Conservation (phyloP, 2,888 invertebrate genomes). For the Melinaea marsaeus region DNA sequence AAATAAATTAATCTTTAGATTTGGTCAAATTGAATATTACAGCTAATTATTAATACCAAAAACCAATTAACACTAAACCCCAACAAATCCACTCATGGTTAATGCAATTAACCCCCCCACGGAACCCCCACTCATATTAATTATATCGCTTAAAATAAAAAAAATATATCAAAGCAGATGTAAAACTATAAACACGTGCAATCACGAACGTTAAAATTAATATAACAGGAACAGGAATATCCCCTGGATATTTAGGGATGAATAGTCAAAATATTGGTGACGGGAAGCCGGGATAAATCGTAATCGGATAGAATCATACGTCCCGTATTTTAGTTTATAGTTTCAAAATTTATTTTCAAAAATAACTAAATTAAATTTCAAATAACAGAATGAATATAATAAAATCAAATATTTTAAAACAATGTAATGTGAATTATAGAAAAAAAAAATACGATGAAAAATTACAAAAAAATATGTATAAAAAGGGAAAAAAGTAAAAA, state of each 20-base stretch:
- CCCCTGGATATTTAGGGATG: conserved; percentile 49
- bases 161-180: conserved; percentile 37
- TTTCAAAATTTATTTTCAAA: not conserved
- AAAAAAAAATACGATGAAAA: no score
- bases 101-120: conserved; percentile 58
- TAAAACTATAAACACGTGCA: no score
- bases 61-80: conserved; percentile 49
- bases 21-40: conserved; percentile 21
- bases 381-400: no score
- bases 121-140: conserved; percentile 53
- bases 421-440: no score
- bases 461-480: no score
- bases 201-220: conserved; percentile 71
- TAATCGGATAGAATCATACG: conserved; percentile 55
- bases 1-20: conserved; percentile 14
- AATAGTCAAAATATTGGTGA: conserved; percentile 66
- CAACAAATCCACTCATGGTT: conserved; percentile 56
- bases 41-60: conserved; percentile 31
- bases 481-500: no score
- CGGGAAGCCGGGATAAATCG: conserved; percentile 60
- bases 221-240: conserved; percentile 61
- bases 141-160: conserved; percentile 60
- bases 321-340: not conserved
- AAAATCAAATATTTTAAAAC: no score
- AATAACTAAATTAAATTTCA: no score